These are phyloP conservation scores for Sebastes taczanowskii DNA, from an alignment of 2,797 vertebrate genomes.

Conservation along the genomic window DNA sequence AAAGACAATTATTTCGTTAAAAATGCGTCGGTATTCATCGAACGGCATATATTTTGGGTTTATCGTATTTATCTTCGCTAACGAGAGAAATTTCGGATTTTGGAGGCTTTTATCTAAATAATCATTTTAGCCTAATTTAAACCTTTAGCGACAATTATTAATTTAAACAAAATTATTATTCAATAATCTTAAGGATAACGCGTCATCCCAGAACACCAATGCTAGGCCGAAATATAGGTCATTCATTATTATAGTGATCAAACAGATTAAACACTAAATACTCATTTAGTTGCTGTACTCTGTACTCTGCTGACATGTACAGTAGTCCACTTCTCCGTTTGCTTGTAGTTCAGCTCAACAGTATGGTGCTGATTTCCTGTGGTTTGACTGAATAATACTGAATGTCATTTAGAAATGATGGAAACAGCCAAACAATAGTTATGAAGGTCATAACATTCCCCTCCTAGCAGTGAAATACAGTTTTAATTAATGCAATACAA, in stretches of 20 bases:
- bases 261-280: not conserved
- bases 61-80: not conserved
- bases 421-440: slow-evolving; percentile 30
- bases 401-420: slow-evolving; percentile 12
- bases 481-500: slow-evolving; percentile 18
- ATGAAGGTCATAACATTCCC: slow-evolving; percentile 19
- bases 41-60: not conserved
- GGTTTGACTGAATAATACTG: slow-evolving; percentile 1
- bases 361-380: not conserved
- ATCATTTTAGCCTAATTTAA: not conserved
- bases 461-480: not conserved
- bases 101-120: not conserved
- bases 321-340: not conserved
- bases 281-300: not conserved
- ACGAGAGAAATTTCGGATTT: rapidly evolving
- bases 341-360: not conserved
- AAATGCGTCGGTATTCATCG: not conserved
- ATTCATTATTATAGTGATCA: not conserved
- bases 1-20: not conserved
- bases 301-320: not conserved
- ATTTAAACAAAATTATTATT: not conserved
- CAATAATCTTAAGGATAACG: not conserved
- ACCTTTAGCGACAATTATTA: not conserved
- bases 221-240: not conserved
- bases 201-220: not conserved